A percentile compares a stretch with the other conserved stretches of the same genome.
These are phyloP conservation scores for Tenthredo notha DNA, from an alignment of 2,888 invertebrate genomes.

Conservation along the genomic window DNA sequence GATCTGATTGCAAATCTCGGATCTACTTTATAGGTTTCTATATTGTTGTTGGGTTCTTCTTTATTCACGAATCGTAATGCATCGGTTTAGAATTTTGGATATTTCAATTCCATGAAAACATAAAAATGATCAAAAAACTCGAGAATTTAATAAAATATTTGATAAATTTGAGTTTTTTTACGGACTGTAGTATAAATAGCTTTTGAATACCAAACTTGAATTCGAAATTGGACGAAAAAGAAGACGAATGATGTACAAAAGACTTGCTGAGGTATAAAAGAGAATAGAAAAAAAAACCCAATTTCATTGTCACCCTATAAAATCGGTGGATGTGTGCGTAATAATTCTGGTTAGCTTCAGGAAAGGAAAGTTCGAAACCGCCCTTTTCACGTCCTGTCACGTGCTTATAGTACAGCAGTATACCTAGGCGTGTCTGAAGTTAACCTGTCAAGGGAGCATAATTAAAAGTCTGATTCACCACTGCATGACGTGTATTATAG, in stretches of 20 bases:
- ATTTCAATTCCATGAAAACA: background rate
- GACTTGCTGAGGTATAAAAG: background rate
- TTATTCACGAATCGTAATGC: background rate
- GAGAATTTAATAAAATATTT: too few species aligned
- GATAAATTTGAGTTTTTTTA: too few species aligned
- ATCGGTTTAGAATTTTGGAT: background rate
- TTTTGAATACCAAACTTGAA: too few species aligned
- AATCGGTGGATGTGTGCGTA: background rate
- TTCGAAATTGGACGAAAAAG: too few species aligned
- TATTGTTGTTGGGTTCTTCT: background rate
- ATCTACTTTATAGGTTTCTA: constrained; percentile 1
- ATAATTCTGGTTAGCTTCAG: constrained; percentile 1
- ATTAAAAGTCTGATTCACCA: constrained; percentile 45
- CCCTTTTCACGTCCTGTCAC: constrained; percentile 28
- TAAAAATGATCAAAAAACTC: too few species aligned
- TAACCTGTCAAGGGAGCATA: constrained; percentile 40
- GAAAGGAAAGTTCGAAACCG: constrained; percentile 14
- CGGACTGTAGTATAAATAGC: too few species aligned
- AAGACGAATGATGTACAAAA: background rate
- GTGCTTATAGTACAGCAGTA: constrained; percentile 7
- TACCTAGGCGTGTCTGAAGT: constrained; percentile 22
- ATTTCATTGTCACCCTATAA: background rate
- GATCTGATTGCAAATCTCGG: constrained; percentile 35
- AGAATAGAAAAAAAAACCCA: background rate
- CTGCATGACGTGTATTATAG: background rate